Evolutionary conservation across 2,888 invertebrate species (phyloP).

Genomic region (Stenolophus ochropezus): DNA sequence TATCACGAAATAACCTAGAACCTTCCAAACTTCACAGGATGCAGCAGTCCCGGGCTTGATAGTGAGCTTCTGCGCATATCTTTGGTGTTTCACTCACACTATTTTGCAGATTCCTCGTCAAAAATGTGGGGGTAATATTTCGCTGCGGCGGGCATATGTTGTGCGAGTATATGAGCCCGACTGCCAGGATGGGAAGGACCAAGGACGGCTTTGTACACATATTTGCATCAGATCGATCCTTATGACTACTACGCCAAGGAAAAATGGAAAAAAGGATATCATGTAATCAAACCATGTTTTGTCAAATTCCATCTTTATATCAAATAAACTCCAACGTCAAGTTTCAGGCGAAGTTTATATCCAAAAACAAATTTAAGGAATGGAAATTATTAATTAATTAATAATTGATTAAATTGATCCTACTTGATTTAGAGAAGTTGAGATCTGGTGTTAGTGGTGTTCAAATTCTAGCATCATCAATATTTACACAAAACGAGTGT

Average conservation of each 20-base stretch:
- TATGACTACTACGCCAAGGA: neutral
- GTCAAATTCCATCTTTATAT: neutral
- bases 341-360: neutral
- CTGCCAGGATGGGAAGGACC: neutral
- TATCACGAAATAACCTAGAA: neutral
- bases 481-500: too few species aligned
- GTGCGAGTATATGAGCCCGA: neutral
- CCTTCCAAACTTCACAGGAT: neutral
- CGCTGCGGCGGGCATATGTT: neutral
- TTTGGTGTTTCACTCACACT: neutral
- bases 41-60: neutral
- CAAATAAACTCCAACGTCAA: neutral
- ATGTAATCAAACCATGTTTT: neutral
- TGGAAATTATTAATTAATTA: too few species aligned
- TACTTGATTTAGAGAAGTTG: too few species aligned
- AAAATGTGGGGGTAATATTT: neutral
- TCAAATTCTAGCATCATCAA: too few species aligned
- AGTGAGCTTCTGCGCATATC: neutral
- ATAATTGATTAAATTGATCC: too few species aligned
- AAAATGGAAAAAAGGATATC: neutral
- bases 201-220: neutral
- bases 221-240: constrained; percentile 1
- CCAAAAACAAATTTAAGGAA: neutral
- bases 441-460: too few species aligned
- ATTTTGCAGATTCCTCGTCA: neutral